Evolutionary conservation across 2,888 invertebrate genomes (phyloP).

Genomic region (Tromatobia lineatoria): DNA sequence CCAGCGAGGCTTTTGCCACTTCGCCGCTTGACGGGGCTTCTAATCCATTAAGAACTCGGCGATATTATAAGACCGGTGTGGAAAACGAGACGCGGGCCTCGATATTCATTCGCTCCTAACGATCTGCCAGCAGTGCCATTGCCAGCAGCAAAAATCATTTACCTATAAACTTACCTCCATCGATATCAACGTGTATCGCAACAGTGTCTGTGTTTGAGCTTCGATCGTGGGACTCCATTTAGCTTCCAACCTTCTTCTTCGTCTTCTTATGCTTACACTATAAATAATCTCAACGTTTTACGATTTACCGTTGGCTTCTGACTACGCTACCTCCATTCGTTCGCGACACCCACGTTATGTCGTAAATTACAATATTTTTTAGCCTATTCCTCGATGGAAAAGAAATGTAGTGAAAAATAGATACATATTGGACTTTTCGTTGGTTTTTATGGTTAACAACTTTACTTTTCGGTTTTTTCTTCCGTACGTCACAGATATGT

Average conservation of each 20-base stretch:
- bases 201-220: slow-evolving; percentile 14
- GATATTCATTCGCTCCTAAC: slow-evolving; percentile 33
- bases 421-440: too few species aligned
- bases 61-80: slow-evolving; percentile 23
- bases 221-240: slow-evolving; percentile 63
- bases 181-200: slow-evolving; percentile 17
- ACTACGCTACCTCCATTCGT: slow-evolving; percentile 55
- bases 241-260: slow-evolving; percentile 43
- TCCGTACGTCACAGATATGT: too few species aligned
- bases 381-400: not conserved
- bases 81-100: slow-evolving; percentile 17
- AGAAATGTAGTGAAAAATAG: too few species aligned
- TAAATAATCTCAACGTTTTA: slow-evolving; percentile 67
- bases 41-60: slow-evolving; percentile 40
- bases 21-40: slow-evolving; percentile 25
- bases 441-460: too few species aligned
- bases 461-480: too few species aligned
- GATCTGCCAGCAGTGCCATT: slow-evolving; percentile 40
- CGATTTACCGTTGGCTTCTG: slow-evolving; percentile 66
- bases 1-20: slow-evolving; percentile 34
- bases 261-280: slow-evolving; percentile 30
- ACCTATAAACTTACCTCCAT: slow-evolving; percentile 55
- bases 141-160: slow-evolving; percentile 41
- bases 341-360: slow-evolving; percentile 52
- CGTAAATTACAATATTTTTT: not conserved